Evolutionary conservation across 2,797 vertebrate species (phyloP).

Genomic region (Neostethus bicornis): DNA sequence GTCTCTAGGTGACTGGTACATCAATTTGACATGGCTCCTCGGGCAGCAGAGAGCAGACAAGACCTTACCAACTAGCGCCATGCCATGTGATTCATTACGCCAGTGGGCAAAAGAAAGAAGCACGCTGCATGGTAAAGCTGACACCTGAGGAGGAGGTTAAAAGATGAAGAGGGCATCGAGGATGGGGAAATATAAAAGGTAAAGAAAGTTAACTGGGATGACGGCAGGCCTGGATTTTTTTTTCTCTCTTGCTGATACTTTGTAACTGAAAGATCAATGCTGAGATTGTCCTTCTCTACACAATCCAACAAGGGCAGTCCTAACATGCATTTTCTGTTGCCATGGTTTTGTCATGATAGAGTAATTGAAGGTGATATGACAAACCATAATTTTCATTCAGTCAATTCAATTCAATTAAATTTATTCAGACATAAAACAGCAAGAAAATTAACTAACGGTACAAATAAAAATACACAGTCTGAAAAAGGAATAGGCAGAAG

Average conservation of each 20-base stretch:
- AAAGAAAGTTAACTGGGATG: constrained; percentile 31
- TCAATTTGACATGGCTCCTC: constrained; percentile 80
- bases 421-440: too few species aligned
- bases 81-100: constrained; percentile 73
- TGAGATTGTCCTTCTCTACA: constrained; percentile 33
- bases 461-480: too few species aligned
- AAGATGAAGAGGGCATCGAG: constrained; percentile 18
- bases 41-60: constrained; percentile 72
- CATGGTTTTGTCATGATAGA: constrained; percentile 33
- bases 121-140: constrained; percentile 58
- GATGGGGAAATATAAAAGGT: constrained; percentile 28
- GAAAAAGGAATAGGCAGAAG: too few species aligned
- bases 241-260: constrained; percentile 37
- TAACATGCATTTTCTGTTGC: constrained; percentile 27
- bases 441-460: too few species aligned
- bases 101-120: constrained; percentile 63
- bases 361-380: constrained; percentile 9
- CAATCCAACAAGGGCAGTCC: constrained; percentile 46
- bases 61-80: constrained; percentile 61
- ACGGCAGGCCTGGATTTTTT: constrained; percentile 33
- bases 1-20: constrained; percentile 78
- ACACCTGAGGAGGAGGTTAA: constrained; percentile 64
- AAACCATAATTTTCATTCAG: constrained; percentile 22
- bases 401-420: constrained; percentile 28
- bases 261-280: constrained; percentile 47